Evolutionary conservation across 2,113 vertebrate species (phyloP), one percentile per base, ranked within the genome.

Genomic region (Carlito syrichta): DNA sequence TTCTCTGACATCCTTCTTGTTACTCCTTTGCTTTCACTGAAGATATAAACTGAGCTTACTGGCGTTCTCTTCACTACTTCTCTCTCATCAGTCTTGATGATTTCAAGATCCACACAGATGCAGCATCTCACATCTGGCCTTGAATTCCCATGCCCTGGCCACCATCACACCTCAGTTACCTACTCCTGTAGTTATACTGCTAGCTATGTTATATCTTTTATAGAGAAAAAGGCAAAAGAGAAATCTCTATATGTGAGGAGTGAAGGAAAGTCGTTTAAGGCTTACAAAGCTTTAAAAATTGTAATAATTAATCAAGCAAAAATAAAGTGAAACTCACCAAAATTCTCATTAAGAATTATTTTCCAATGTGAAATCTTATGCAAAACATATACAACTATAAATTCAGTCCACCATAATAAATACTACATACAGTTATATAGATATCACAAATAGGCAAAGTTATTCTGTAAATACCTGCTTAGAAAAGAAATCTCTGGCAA

Each of bases 401-500:
- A 62, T 54, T 43, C 20, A 77, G 48, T 9, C 73, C 54, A 76
- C 9, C 58, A 62, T 38, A 48, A 1, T 54, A 14, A 68, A 7
- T 17, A 16, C 78, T 11, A 78, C 27, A n/a, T n/a, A 32, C 7
- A 17, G 20, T 56, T 35, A 54, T 25, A 45, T 69, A 76, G 17
- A 43, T 92, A 58, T 8, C 43, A 87, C 62, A 71, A 86, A 52
- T 12, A 52, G 12, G 50, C 50, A 12, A 52, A 52, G 50, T 7
- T 52, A 8, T 52, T 52, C 50, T 52, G 12, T 12, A 52, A 52
- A 52, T 52, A 52, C 50, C 50, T 52, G 50, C 50, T 52, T 52
- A 52, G 56, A 58, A 58, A 58, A 89, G 90, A 96, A 11, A 98
- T 54, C 22, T 96, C 50, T 95, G 96, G 91, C 91, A 98, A 95